A percentile compares a stretch with the other conserved stretches of the same genome.
Evolutionary conservation across 2,888 invertebrate genomes (phyloP).

Genomic region (Tetragonula carbonaria): DNA sequence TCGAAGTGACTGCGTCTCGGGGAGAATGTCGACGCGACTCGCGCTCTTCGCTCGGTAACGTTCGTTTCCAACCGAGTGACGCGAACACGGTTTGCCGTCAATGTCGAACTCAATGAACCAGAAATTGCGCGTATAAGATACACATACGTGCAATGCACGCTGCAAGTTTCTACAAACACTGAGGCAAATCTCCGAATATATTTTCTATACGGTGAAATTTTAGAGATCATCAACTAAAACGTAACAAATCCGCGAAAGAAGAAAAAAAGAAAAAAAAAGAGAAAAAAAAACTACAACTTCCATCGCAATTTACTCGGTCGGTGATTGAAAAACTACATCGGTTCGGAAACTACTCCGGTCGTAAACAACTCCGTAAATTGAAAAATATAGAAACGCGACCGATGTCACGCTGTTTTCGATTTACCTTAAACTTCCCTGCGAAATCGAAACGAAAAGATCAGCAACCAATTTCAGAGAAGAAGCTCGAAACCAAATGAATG

Average conservation of each 20-base stretch:
- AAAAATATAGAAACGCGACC: neutral
- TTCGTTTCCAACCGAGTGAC: neutral
- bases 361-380: neutral
- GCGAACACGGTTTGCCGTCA: neutral
- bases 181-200: neutral
- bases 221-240: neutral
- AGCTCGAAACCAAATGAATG: neutral
- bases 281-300: neutral
- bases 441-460: too few relatives aligned
- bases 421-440: neutral
- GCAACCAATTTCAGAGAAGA: too few relatives aligned
- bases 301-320: neutral
- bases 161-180: neutral
- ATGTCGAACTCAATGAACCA: neutral
- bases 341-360: too few relatives aligned
- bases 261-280: too few relatives aligned
- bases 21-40: constrained; percentile 23
- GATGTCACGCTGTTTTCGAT: neutral
- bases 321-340: neutral
- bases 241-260: neutral
- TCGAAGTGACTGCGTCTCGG: constrained; percentile 12
- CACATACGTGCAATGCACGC: neutral
- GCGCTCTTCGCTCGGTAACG: neutral
- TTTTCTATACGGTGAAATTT: neutral
- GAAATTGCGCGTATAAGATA: neutral